Base-by-base conservation (phyloP, 2,797 vertebrate species). In the Naso thynnoides region DNA sequence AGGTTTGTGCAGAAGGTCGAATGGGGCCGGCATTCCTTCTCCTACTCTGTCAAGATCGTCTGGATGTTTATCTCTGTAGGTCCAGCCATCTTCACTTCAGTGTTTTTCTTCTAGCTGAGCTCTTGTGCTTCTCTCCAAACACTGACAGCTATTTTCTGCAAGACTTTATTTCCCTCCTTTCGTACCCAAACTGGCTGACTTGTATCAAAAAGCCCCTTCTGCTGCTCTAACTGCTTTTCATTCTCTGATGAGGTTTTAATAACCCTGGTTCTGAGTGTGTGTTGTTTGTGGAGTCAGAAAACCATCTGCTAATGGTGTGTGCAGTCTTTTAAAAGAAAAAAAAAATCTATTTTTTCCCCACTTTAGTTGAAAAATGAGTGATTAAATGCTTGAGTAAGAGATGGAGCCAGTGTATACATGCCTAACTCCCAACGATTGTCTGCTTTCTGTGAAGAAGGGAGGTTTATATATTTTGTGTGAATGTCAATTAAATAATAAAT, bases 271-370 rank as follows among this genome's bases (percentile, higher is more conserved):
- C 44, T 54, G n/a, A 13, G 39, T 36, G 47, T 55, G 31, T 68
- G 41, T 71, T 39, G 26, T 29, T 38, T 31, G 29, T 8, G 11
- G 53, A 82, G 58, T 54, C 55, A 67, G 26, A 75, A 71, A 70
- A 74, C 26, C 36, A 83, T 77, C 57, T 72, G 58, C 49, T 67
- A 60, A 81, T 81, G 70, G 75, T 44, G 29, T 76, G 73, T 63
- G 74, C 61, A 71, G 61, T 66, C 42, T 44, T 82, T 62, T 60
- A n/a, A n/a, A n/a, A n/a, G n/a, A n/a, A n/a, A n/a, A n/a, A n/a
- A n/a, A n/a, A n/a, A n/a, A n/a, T n/a, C n/a, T n/a, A n/a, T n/a
- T n/a, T n/a, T n/a, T n/a, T n/a, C n/a, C n/a, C n/a, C n/a, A n/a
- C 50, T 48, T 41, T 53, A 27, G 64, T 59, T 59, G 27, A 59